Evolutionary conservation across 2,888 invertebrate genomes (phyloP), one percentile per base, ranked within the genome.

Genomic region (Graphium colonna): DNA sequence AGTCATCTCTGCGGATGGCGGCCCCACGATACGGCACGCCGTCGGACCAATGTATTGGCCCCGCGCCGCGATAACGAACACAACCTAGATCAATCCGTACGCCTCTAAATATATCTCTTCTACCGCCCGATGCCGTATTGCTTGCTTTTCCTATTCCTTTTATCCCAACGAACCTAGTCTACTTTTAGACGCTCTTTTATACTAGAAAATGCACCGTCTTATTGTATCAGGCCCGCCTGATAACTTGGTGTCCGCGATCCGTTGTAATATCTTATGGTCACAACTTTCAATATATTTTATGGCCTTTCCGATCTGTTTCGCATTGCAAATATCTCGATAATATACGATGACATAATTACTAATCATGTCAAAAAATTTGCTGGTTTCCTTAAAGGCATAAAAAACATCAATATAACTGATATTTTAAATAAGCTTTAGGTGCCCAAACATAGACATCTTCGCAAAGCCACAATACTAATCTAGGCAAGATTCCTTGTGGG

Each of bases 1-100:
- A 87, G 81, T 82, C 85, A 86, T 83, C 83, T 84, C 84, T 82
- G 84, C 82, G 85, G 84, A 80, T 82, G 82, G 82, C 79, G 81
- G 80, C 73, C 75, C 65, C 61, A 71, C 75, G 80, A 77, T 79
- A 78, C 71, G 73, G 78, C 76, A 75, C 72, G 75, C 59, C 69
- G 65, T 67, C 71, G 68, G 75, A 68, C 68, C 68, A 70, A 71
- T 67, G 67, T 72, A 74, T 69, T 69, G 33, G 67, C 68, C 70
- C 67, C 61, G 66, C 67, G 67, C 68, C 64, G 69, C 72, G 75
- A 79, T 77, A 78, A 70, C 73, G 66, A 69, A 73, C 64, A 59
- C 61, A 69, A 67, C 71, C 60, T 65, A 68, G 69, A 75, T 76
- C 75, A 73, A 68, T 67, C 67, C 61, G 52, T 58, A 48, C 56